Evolutionary conservation across 2,888 invertebrate species (phyloP), one percentile per base, ranked within the genome.

Genomic region (Gymnoscelis rufifasciata): DNA sequence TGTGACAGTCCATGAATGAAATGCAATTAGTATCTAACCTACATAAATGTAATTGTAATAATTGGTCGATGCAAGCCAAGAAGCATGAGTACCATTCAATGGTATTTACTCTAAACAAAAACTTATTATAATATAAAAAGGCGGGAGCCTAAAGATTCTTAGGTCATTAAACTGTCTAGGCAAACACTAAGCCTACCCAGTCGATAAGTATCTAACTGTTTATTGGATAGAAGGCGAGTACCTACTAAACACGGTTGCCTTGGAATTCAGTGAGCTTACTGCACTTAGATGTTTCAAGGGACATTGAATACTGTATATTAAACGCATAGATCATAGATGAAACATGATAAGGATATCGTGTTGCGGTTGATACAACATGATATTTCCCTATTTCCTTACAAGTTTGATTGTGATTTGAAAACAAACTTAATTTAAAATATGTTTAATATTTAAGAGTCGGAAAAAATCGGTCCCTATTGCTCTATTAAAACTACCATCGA

Each of bases 111-210:
- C n/a, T n/a, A n/a, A n/a, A n/a, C n/a, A n/a, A n/a, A n/a, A n/a
- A n/a, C n/a, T n/a, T n/a, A n/a, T n/a, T n/a, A n/a, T n/a, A n/a
- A n/a, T n/a, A n/a, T n/a, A 19, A 19, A 14, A 14, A 15, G n/a
- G 31, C 14, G 31, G n/a, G 14, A n/a, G n/a, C 13, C 31, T 15
- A 15, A 33, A 33, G 31, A 19, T 19, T 47, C 29, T 7, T 30
- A 43, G 47, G 47, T 47, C 47, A 31, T 29, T 47, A 47, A 42
- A 47, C 42, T 38, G 28, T 7, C 40, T 36, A 33, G 33, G 37
- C 41, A 38, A 47, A 47, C 31, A 47, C 38, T 23, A 11, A 35
- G 3, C 33, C 6, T 35, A 15, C 10, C 35, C 14, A 5, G 8
- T 12, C 31, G n/a, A 6, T 14, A 15, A 11, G 19, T 35, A 11